phyloP scores from a whole-genome alignment of 92 coral and sea anemone species.

The Palythoa heliodiscus region DNA sequence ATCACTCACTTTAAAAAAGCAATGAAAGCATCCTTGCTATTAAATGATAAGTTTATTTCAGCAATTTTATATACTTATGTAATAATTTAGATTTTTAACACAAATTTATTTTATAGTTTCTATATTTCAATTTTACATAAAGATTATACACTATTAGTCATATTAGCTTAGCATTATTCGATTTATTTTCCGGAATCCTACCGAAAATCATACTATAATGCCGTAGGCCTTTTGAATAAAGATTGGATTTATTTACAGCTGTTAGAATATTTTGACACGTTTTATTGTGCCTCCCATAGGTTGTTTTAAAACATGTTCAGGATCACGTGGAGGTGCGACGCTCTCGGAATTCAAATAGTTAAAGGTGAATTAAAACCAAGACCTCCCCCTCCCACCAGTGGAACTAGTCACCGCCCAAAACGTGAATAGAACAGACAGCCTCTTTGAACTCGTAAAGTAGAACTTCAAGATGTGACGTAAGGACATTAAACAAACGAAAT shows the following conservation, averaged over 20 bases:
- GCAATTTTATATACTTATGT: too few species aligned
- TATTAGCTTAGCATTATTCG: too few species aligned
- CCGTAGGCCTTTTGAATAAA: too few species aligned
- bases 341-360: slow-evolving; percentile 17
- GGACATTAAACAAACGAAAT: not conserved
- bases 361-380: not conserved
- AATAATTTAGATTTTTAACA: too few species aligned
- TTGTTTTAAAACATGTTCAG: slow-evolving; percentile 23
- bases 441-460: not conserved
- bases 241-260: not conserved
- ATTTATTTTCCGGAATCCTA: not conserved
- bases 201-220: too few species aligned
- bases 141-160: too few species aligned
- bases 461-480: not conserved
- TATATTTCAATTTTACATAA: too few species aligned
- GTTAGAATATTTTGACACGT: not conserved
- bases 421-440: not conserved
- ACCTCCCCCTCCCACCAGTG: not conserved
- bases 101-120: too few species aligned
- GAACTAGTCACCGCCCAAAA: not conserved
- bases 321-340: slow-evolving; percentile 26
- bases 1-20: too few species aligned
- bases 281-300: not conserved
- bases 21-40: too few species aligned
- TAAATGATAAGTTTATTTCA: too few species aligned